Evolutionary conservation across 1,140 invertebrate genomes (phyloP), one percentile per base, ranked within the genome.

Genomic region (Stratiolaelaps scimitus): DNA sequence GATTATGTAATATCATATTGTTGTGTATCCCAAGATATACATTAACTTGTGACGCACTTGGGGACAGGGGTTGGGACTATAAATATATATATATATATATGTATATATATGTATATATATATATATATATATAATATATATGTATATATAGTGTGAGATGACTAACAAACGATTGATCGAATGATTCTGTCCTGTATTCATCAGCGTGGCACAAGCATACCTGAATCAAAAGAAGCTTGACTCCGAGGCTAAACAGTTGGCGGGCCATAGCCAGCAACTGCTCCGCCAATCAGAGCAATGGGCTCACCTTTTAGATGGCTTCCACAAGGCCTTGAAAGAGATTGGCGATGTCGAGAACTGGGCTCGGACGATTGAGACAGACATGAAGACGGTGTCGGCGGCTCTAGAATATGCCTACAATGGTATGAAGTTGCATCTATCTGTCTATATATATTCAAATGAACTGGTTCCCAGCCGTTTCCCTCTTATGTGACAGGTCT

Each of bases 291-390:
- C 92, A 1, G 85, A 92, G 70, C 90, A 94, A 71, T 98, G 94
- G 94, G 75, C 98, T 0, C 84, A 84, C 70, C 78, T 98, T 34
- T 87, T 98, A 4, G 92, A 98, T 75, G 87, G 86, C 67, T 95
- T 98, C 71, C 97, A 92, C 70, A 87, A 89, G 75, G 86, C 92
- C 1, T 76, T 98, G 0, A 98, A 98, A 81, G 93, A 98, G 81
- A 84, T 99, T 56, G 95, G 95, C 15, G 93, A 99, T 81, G 92
- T 95, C 7, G 92, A 98, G 76, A 97, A 95, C 77, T 99, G 94
- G 94, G 89, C 94, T 0, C 83, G 85, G 70, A 93, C 87, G 69
- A 98, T 99, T 71, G 94, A 98, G 78, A 84, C 84, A 60, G 95
- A 99, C 76, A 93, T 98, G 84, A 83, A 85, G 75, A 86, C 87